These are phyloP conservation scores for Physocephala rufipes DNA, from an alignment of 2,888 invertebrate species.

Conservation along the genomic window DNA sequence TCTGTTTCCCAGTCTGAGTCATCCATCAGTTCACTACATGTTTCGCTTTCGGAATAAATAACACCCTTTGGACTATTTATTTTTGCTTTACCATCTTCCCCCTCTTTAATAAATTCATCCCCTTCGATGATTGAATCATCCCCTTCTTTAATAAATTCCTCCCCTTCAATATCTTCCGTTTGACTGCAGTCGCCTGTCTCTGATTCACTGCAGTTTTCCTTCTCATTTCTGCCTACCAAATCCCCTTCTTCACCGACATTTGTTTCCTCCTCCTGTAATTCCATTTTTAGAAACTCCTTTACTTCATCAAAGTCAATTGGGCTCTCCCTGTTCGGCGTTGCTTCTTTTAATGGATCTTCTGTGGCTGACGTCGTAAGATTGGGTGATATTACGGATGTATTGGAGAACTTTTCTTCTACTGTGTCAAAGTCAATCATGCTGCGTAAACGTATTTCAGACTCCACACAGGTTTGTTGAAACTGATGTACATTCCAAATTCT, in stretches of 20 bases:
- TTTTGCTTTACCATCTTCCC: not conserved
- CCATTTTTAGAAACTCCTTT: constrained; percentile 29
- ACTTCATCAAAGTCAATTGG: constrained; percentile 15
- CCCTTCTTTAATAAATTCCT: not conserved
- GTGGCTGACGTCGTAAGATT: not conserved
- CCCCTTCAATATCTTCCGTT: not conserved
- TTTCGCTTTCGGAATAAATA: too few relatives aligned
- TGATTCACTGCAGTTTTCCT: constrained; percentile 33
- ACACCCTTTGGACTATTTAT: constrained; percentile 56
- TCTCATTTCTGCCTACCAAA: too few relatives aligned
- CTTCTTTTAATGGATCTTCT: constrained; percentile 33
- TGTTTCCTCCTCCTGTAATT: constrained; percentile 32
- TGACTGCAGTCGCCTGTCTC: constrained; percentile 4
- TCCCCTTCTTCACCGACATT: too few relatives aligned
- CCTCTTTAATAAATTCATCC: not conserved
- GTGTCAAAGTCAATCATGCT: constrained; percentile 19
- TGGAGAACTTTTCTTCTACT: constrained; percentile 19
- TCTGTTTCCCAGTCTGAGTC: constrained; percentile 11
- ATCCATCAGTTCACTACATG: constrained; percentile 48
- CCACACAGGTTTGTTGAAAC: constrained; percentile 67
- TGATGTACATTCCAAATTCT: constrained; percentile 67
- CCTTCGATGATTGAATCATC: not conserved
- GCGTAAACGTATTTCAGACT: constrained; percentile 40
- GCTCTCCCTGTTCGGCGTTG: not conserved
- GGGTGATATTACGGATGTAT: not conserved